phyloP scores from a whole-genome alignment of 2,797 vertebrate genomes.

The Pagetopsis macropterus region DNA sequence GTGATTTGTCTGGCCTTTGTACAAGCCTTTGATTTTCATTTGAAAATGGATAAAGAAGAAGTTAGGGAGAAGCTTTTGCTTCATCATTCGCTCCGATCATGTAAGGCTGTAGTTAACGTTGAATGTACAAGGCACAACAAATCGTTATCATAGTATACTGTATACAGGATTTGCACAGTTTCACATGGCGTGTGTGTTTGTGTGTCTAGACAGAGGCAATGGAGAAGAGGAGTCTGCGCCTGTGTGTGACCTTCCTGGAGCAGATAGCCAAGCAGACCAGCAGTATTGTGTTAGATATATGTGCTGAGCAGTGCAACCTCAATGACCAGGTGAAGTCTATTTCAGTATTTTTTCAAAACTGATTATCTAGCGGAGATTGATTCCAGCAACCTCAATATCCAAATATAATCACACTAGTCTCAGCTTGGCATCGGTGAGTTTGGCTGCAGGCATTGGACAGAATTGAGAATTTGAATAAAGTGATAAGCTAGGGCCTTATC shows the following conservation, averaged over 20 bases:
- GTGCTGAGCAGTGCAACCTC: slow-evolving; percentile 91
- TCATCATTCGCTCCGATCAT: too few species aligned
- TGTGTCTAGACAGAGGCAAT: slow-evolving; percentile 80
- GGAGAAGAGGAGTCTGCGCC: slow-evolving; percentile 82
- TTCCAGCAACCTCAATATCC: slow-evolving; percentile 42
- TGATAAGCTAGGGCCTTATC: slow-evolving; percentile 25
- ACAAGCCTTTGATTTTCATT: neutral
- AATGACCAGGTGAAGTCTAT: slow-evolving; percentile 86
- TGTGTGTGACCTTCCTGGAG: slow-evolving; percentile 91
- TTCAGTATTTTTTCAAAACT: neutral
- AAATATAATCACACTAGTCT: slow-evolving; percentile 45
- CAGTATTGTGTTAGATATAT: slow-evolving; percentile 87
- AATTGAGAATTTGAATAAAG: slow-evolving; percentile 37
- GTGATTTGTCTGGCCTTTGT: neutral
- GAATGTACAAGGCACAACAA: too few species aligned
- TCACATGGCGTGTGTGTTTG: slow-evolving; percentile 17
- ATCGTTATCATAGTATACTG: neutral
- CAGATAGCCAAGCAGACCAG: slow-evolving; percentile 88
- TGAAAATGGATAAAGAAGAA: too few species aligned
- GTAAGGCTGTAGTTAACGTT: too few species aligned
- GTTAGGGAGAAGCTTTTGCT: too few species aligned
- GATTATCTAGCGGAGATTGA: slow-evolving; percentile 37
- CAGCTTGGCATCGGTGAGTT: slow-evolving; percentile 22
- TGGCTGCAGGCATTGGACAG: slow-evolving; percentile 25
- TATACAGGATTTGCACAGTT: neutral